These are phyloP conservation scores for Hepsetus odoe DNA, from an alignment of 2,113 vertebrate genomes.

Conservation along the genomic window DNA sequence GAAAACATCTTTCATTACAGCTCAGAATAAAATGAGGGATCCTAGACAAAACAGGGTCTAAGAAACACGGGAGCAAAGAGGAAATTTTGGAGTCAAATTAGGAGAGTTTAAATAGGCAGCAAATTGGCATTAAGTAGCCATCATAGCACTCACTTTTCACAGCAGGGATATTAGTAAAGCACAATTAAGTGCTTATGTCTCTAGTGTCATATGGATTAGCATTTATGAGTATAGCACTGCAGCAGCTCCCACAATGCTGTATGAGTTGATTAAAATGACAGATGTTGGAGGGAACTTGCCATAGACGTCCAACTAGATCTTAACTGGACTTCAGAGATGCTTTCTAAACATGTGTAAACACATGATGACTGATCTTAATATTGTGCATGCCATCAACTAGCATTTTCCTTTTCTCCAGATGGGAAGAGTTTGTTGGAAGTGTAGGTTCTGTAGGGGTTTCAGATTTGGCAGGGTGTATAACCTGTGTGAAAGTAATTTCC, in stretches of 20 bases:
- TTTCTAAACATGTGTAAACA: no score
- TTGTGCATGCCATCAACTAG: neutral
- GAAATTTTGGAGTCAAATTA: neutral
- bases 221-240: neutral
- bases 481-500: slow-evolving; percentile 65
- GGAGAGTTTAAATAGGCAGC: neutral
- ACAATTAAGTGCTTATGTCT: neutral
- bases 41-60: neutral
- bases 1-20: slow-evolving; percentile 24
- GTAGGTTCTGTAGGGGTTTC: slow-evolving; percentile 24
- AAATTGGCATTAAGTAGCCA: neutral
- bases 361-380: neutral
- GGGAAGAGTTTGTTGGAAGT: neutral
- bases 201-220: neutral
- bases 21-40: slow-evolving; percentile 16
- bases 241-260: neutral
- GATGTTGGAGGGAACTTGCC: neutral
- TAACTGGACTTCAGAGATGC: no score
- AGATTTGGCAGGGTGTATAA: slow-evolving; percentile 57
- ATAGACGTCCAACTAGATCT: neutral
- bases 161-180: neutral
- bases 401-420: neutral
- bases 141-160: neutral
- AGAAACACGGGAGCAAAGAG: neutral
- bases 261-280: neutral